Percentiles rank a stretch among this genome's conserved stretches.
Evolutionary conservation across 2,113 vertebrate species (phyloP).

Genomic region (Artemisiospiza belli): DNA sequence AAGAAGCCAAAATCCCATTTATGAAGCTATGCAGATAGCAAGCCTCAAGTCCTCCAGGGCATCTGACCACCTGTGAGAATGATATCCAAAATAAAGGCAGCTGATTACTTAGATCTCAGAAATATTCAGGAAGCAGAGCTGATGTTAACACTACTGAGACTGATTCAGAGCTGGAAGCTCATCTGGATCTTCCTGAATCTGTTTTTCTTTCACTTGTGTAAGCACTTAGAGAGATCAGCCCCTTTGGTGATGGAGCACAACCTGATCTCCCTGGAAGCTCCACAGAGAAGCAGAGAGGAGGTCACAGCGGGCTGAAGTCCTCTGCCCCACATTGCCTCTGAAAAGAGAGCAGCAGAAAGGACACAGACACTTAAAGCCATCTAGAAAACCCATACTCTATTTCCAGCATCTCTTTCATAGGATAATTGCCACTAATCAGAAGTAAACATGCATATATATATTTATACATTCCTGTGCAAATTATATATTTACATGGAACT

Average conservation of each 20-base stretch:
- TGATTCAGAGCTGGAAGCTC: not conserved
- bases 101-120: not conserved
- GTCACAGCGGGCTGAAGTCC: no score
- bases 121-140: not conserved
- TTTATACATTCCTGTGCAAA: constrained; percentile 56
- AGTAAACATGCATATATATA: constrained; percentile 28
- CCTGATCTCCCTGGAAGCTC: not conserved
- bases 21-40: not conserved
- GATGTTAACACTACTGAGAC: not conserved
- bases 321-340: not conserved
- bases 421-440: constrained; percentile 66
- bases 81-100: not conserved
- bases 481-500: constrained; percentile 61
- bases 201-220: not conserved
- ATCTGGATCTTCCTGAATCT: not conserved
- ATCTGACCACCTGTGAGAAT: not conserved
- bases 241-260: not conserved
- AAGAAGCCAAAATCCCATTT: not conserved
- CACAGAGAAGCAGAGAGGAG: not conserved
- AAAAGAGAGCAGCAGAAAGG: not conserved
- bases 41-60: not conserved
- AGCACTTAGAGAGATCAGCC: not conserved
- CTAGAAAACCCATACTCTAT: constrained; percentile 2
- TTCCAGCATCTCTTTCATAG: constrained; percentile 41
- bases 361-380: constrained; percentile 5